Conservation (phyloP, 2,888 invertebrate species). For the Helobdella robusta region DNA sequence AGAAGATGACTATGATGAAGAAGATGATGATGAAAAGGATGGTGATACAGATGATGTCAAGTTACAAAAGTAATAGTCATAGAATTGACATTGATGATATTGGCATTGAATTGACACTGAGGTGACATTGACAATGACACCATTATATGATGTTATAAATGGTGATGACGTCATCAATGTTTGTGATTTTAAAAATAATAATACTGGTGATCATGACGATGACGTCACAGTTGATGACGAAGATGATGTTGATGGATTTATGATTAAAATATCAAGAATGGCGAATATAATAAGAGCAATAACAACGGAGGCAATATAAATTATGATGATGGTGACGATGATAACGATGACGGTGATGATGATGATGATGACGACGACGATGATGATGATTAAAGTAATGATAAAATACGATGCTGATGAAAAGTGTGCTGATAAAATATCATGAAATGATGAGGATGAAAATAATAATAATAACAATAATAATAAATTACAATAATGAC, state of each 20-base stretch:
- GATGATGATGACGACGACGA: background rate
- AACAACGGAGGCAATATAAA: conserved; percentile 4
- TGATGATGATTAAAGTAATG: too few relatives aligned
- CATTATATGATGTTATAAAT: background rate
- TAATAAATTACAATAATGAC: too few relatives aligned
- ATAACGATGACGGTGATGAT: conserved; percentile 12
- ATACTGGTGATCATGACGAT: background rate
- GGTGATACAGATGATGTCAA: background rate
- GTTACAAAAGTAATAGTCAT: too few relatives aligned
- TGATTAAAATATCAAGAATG: background rate
- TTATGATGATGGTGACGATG: conserved; percentile 6
- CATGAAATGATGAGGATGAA: too few relatives aligned
- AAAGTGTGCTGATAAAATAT: too few relatives aligned
- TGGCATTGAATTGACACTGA: background rate
- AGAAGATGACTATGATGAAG: conserved; percentile 14
- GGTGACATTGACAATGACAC: conserved; percentile 6
- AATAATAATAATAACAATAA: too few relatives aligned
- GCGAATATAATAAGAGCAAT: conserved; percentile 18
- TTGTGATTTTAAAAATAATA: conserved; percentile 11
- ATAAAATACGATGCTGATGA: too few relatives aligned
- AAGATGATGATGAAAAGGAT: background rate
- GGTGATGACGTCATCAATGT: background rate
- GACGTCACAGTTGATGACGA: conserved; percentile 12
- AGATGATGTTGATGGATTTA: conserved; percentile 9
- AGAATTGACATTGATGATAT: conserved; percentile 5